These are phyloP conservation scores for Caenorhabditis angaria DNA, from an alignment of 2,888 invertebrate species.

Conservation along the genomic window DNA sequence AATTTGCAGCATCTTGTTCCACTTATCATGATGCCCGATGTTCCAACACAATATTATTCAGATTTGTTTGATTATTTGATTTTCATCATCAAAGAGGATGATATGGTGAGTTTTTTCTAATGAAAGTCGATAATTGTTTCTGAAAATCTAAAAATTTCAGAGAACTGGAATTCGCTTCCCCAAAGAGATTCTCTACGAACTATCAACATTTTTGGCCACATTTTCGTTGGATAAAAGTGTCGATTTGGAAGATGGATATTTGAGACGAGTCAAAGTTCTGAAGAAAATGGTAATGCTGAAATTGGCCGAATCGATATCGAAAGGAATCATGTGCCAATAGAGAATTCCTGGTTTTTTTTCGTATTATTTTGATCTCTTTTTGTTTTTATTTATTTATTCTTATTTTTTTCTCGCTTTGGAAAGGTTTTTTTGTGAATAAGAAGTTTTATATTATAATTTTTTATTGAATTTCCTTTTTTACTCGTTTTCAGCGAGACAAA, in stretches of 20 bases:
- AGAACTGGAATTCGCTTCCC: constrained; percentile 29
- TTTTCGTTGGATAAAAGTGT: constrained; percentile 31
- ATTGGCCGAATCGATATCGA: constrained; percentile 35
- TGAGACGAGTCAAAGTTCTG: constrained; percentile 31
- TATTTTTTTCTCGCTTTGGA: constrained; percentile 8
- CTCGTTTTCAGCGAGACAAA: background rate
- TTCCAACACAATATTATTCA: constrained; percentile 44
- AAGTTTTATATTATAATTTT: background rate
- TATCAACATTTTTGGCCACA: constrained; percentile 30
- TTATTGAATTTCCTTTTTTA: background rate
- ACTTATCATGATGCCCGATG: constrained; percentile 42
- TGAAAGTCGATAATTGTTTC: background rate
- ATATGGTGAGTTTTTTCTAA: background rate
- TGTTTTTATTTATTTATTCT: background rate
- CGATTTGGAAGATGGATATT: constrained; percentile 22
- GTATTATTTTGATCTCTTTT: background rate
- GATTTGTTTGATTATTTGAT: constrained; percentile 46
- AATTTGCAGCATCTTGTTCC: constrained; percentile 35
- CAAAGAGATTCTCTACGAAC: constrained; percentile 31
- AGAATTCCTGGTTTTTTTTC: too few species aligned
- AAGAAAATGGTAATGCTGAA: constrained; percentile 46
- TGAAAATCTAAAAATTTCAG: constrained; percentile 15
- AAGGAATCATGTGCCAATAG: constrained; percentile 13
- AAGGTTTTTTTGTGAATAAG: constrained; percentile 14
- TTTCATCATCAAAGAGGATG: constrained; percentile 36